Conservation (phyloP, 2,888 invertebrate species). For the Macropis europaea region DNA sequence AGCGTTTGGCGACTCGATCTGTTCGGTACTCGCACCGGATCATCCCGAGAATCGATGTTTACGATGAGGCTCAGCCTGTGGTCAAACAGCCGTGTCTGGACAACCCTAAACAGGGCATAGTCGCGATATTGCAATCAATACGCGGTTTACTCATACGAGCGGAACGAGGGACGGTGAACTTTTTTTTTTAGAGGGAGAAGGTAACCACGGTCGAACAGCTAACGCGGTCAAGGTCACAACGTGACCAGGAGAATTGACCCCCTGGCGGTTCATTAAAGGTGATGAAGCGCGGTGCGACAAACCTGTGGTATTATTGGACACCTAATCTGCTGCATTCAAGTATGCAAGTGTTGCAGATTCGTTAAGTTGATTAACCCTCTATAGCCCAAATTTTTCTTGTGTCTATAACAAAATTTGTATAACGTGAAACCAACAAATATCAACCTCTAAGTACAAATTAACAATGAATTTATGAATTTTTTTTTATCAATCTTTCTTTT, state of each 20-base stretch:
- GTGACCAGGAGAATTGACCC: neutral
- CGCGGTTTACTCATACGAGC: neutral
- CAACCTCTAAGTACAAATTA: too few relatives aligned
- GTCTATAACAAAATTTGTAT: too few relatives aligned
- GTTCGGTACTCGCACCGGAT: conserved; percentile 23
- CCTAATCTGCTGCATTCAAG: too few relatives aligned
- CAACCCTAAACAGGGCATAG: conserved; percentile 22
- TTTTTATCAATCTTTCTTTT: too few relatives aligned
- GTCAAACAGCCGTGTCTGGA: conserved; percentile 62
- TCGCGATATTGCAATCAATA: conserved; percentile 73
- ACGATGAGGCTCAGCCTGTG: conserved; percentile 70
- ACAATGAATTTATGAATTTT: too few relatives aligned
- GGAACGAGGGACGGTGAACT: neutral
- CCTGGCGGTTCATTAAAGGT: too few relatives aligned
- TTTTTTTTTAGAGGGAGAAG: conserved; percentile 17
- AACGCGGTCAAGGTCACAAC: conserved; percentile 46
- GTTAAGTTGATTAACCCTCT: too few relatives aligned
- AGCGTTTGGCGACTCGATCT: neutral
- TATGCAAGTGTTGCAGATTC: too few relatives aligned
- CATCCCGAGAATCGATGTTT: conserved; percentile 60
- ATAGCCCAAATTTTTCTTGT: too few relatives aligned
- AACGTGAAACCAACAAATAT: too few relatives aligned
- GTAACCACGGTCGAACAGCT: conserved; percentile 14
- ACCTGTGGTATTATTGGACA: too few relatives aligned
- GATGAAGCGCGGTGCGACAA: too few relatives aligned